phyloP scores from a whole-genome alignment of 2,797 vertebrate species.

The Merluccius polli region DNA sequence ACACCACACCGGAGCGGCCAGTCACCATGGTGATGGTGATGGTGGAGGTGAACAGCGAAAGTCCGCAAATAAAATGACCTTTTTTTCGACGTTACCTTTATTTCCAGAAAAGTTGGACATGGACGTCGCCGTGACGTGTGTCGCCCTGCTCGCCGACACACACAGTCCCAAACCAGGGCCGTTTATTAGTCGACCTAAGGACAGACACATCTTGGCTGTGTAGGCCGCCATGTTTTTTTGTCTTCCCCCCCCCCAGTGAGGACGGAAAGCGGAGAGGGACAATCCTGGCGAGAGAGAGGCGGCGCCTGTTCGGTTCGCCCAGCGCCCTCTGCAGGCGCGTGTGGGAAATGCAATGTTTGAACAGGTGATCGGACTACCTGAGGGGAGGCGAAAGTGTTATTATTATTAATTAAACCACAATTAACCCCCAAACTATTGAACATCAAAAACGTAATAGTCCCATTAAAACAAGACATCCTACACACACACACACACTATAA shows the following conservation, averaged over 20 bases:
- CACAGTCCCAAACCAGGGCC: slow-evolving; percentile 23
- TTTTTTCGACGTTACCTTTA: slow-evolving; percentile 44
- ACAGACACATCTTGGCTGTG: slow-evolving; percentile 41
- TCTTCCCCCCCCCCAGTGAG: slow-evolving; percentile 3
- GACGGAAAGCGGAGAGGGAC: slow-evolving; percentile 38
- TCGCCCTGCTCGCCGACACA: slow-evolving; percentile 25
- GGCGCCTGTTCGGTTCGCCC: background rate
- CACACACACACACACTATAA: no score
- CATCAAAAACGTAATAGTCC: no score
- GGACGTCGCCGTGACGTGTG: slow-evolving; percentile 42
- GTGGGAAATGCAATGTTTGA: background rate
- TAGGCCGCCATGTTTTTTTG: slow-evolving; percentile 70
- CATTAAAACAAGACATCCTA: no score
- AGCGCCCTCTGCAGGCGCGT: slow-evolving; percentile 9
- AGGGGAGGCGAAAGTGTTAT: no score
- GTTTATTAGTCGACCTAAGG: slow-evolving; percentile 57
- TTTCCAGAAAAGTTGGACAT: slow-evolving; percentile 20
- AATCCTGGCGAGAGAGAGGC: no score
- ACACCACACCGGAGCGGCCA: no score
- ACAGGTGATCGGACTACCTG: no score
- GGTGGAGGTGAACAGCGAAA: background rate
- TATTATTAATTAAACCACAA: no score
- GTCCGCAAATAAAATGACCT: background rate
- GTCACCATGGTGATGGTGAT: background rate
- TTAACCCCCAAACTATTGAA: no score